phyloP scores from a whole-genome alignment of 2,113 vertebrate genomes.

The Apodemus speciosus region DNA sequence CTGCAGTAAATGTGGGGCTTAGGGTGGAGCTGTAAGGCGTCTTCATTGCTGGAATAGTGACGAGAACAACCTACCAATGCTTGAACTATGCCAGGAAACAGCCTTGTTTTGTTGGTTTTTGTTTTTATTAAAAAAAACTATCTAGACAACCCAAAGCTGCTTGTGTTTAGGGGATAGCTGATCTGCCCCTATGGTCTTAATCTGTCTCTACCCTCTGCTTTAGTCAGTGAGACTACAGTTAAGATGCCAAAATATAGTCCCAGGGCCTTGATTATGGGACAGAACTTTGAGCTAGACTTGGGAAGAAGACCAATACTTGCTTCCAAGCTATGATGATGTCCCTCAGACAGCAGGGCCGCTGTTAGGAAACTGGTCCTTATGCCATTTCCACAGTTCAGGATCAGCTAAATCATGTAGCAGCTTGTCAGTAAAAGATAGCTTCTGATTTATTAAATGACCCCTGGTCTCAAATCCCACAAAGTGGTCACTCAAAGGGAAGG shows the following conservation, averaged over 20 bases:
- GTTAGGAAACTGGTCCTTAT: background rate
- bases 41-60: background rate
- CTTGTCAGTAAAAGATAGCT: constrained; percentile 41
- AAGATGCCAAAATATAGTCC: background rate
- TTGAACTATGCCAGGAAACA: background rate
- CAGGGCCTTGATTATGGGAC: background rate
- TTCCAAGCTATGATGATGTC: background rate
- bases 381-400: constrained; percentile 12
- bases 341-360: background rate
- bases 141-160: background rate
- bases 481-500: constrained; percentile 27
- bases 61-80: background rate
- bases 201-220: constrained; percentile 47
- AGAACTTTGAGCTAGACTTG: background rate
- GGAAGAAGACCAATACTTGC: background rate
- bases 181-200: background rate
- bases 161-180: constrained; percentile 21
- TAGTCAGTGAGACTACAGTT: constrained; percentile 20
- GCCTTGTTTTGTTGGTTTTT: background rate
- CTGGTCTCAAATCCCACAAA: constrained; percentile 46
- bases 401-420: constrained; percentile 26
- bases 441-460: constrained; percentile 47
- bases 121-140: background rate
- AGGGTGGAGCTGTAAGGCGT: background rate
- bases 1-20: constrained; percentile 25